These are phyloP conservation scores for Amiota communis DNA, from an alignment of 2,888 invertebrate species.

Conservation along the genomic window DNA sequence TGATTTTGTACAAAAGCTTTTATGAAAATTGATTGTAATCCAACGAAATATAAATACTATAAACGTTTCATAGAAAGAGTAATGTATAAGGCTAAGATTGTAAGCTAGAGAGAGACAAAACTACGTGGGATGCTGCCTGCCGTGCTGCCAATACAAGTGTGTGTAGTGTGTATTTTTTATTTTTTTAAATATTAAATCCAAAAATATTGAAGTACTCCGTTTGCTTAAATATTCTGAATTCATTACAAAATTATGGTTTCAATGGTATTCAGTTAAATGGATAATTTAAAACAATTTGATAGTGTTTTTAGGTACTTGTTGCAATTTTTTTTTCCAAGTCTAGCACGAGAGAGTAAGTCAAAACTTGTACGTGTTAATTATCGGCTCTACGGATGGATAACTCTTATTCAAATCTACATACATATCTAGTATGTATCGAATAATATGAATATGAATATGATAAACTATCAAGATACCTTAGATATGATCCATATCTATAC, in stretches of 20 bases:
- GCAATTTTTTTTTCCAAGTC: not conserved
- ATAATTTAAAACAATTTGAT: too few relatives aligned
- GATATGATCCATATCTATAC: too few relatives aligned
- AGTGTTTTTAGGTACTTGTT: not conserved
- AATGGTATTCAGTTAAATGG: too few relatives aligned
- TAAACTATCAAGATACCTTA: too few relatives aligned
- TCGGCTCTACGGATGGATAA: not conserved
- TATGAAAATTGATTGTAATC: not conserved
- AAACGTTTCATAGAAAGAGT: not conserved
- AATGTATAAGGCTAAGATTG: slow-evolving; percentile 2
- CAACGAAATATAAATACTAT: not conserved
- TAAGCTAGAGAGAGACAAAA: slow-evolving; percentile 21
- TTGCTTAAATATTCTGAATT: too few relatives aligned
- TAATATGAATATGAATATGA: too few relatives aligned
- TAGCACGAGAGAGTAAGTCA: not conserved
- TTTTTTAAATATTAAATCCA: too few relatives aligned
- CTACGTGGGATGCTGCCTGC: slow-evolving; percentile 27
- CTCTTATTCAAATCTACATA: too few relatives aligned
- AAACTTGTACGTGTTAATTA: slow-evolving; percentile 19
- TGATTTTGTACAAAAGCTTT: too few relatives aligned
- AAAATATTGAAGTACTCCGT: too few relatives aligned
- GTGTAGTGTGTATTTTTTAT: slow-evolving; percentile 6
- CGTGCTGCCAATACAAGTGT: slow-evolving; percentile 28
- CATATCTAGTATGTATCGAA: too few relatives aligned
- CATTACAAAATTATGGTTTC: too few relatives aligned